Evolutionary conservation across 92 coral and sea anemone species (phyloP).

Genomic region (Epizoanthus stellaris): DNA sequence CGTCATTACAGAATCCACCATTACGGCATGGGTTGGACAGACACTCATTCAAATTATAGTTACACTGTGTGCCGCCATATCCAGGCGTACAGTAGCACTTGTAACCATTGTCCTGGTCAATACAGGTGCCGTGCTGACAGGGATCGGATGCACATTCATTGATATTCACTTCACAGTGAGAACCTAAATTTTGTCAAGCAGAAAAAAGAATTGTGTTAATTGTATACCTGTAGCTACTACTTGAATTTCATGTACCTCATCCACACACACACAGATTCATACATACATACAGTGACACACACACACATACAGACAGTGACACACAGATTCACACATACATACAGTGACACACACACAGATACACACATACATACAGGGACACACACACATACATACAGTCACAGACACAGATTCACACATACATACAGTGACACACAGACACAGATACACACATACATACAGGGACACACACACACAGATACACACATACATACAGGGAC

Average conservation of each 20-base stretch:
- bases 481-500: too few relatives aligned
- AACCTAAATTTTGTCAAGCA: constrained; percentile 55
- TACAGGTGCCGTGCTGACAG: constrained; percentile 86
- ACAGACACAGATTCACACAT: too few relatives aligned
- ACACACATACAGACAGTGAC: too few relatives aligned
- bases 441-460: too few relatives aligned
- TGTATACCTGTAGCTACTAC: not conserved
- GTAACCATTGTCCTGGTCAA: constrained; percentile 82
- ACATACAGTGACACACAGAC: too few relatives aligned
- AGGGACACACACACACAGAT: too few relatives aligned
- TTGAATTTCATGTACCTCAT: not conserved
- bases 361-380: too few relatives aligned
- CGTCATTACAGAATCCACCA: constrained; percentile 92
- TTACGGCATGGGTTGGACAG: constrained; percentile 86
- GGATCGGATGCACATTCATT: constrained; percentile 90
- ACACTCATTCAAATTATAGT: constrained; percentile 84
- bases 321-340: too few relatives aligned
- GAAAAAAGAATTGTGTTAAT: not conserved
- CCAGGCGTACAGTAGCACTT: constrained; percentile 90
- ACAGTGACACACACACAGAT: too few relatives aligned
- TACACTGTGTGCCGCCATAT: constrained; percentile 79
- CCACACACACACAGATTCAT: not conserved
- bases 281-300: not conserved
- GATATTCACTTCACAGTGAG: constrained; percentile 93
- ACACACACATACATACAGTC: too few relatives aligned